Evolutionary conservation across 92 coral and sea anemone species (phyloP).

Genomic region (Galaxea fascicularis): DNA sequence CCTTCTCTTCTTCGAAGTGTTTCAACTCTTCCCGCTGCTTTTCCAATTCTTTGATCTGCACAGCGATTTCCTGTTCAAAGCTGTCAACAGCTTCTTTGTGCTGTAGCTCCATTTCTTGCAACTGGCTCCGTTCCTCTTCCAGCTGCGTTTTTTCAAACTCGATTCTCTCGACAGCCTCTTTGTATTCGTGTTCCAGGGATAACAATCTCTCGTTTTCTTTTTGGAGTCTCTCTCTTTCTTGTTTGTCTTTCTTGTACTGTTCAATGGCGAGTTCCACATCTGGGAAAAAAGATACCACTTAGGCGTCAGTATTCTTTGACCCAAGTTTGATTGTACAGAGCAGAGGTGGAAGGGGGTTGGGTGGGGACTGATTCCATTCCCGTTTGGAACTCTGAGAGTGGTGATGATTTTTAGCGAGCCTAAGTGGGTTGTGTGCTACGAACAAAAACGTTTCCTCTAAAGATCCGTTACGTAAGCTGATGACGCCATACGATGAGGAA

Average conservation of each 20-base stretch:
- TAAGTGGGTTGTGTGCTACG: too few relatives aligned
- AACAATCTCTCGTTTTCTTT: slow-evolving; percentile 92
- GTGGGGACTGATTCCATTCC: too few relatives aligned
- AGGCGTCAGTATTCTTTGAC: neutral
- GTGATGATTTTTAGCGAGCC: too few relatives aligned
- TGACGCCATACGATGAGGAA: too few relatives aligned
- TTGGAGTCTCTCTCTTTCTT: slow-evolving; percentile 91
- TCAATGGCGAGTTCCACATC: slow-evolving; percentile 99
- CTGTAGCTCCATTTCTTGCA: slow-evolving; percentile 84
- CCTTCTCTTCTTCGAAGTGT: slow-evolving; percentile 83
- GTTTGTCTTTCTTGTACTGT: slow-evolving; percentile 94
- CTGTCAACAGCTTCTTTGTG: slow-evolving; percentile 95
- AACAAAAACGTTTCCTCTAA: too few relatives aligned
- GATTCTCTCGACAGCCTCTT: slow-evolving; percentile 84
- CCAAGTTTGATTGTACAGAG: neutral
- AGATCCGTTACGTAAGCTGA: too few relatives aligned
- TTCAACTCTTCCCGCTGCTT: slow-evolving; percentile 84
- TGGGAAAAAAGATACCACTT: slow-evolving; percentile 30
- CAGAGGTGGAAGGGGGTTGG: neutral
- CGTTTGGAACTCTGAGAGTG: too few relatives aligned
- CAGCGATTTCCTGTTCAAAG: slow-evolving; percentile 92
- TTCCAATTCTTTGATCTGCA: slow-evolving; percentile 94
- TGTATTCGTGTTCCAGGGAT: slow-evolving; percentile 88
- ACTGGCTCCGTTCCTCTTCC: slow-evolving; percentile 85
- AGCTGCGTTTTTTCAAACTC: slow-evolving; percentile 93